Evolutionary conservation across 1,140 invertebrate species (phyloP), one percentile per base, ranked within the genome.

Genomic region (Diplogasteroides magnus): DNA sequence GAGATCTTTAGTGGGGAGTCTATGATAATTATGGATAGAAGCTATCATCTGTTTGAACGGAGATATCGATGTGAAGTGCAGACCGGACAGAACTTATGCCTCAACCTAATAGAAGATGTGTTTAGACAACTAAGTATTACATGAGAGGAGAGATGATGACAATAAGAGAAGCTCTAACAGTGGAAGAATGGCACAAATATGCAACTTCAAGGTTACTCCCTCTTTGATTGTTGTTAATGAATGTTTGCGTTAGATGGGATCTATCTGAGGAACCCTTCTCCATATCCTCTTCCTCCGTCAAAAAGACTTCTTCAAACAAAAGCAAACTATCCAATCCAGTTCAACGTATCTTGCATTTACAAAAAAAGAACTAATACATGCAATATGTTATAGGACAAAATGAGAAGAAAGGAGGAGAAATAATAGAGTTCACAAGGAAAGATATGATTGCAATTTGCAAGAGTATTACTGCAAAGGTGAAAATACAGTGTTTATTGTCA

Each of bases 141-240:
- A 55, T 78, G 64, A 68, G 76, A 13, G 65, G 69, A 25, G 76
- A 77, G 58, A 32, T 77, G 6, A 27, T 78, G 27, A 55, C 71
- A n/a, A 72, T 77, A 48, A 60, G 76, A 31, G 64, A 77, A 28
- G 3, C 26, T 2, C 31, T 66, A 6, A 32, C 63, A 6, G 29
- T 25, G 13, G 74, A 72, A 11, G 29, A 68, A 37, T 77, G 76
- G 76, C 27, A 37, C 6, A 13, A 75, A 1, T 76, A 62, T n/a
- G 70, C 70, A 14, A 31, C 55, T 2, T 19, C 58, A 2, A 72
- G 67, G 27, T 70, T 27, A 13, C 59, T 23, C 0, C 23, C 23
- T 15, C 15, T 19, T 56, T 56, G 15, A 56, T 56, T 56, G 15
- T 56, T 56, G 15, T 56, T 23, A 15, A 19, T 19, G 23, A 19